Conservation (phyloP, 2,113 vertebrate genomes). For the Cathartes aura region DNA sequence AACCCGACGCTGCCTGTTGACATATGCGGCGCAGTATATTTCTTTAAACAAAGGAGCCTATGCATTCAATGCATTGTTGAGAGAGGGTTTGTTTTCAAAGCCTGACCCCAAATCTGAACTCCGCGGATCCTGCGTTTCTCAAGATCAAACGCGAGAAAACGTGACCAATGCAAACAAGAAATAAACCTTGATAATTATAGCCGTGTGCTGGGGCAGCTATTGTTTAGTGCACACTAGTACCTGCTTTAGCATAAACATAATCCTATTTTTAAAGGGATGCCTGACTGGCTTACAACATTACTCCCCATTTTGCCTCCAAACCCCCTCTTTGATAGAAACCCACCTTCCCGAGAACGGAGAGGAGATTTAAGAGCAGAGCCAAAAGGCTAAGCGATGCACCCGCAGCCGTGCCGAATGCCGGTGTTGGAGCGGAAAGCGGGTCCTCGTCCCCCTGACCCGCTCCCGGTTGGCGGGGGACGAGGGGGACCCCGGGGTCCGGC, state of each 20-base stretch:
- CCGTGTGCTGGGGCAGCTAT: constrained; percentile 35
- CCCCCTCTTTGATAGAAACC: not conserved
- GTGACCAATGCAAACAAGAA: constrained; percentile 63
- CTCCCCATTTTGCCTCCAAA: not conserved
- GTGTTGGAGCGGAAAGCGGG: accelerated
- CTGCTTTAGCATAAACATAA: constrained; percentile 48
- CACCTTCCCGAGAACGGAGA: not conserved
- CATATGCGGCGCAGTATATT: not conserved
- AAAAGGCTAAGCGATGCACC: not conserved
- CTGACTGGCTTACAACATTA: not conserved
- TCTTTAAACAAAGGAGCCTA: constrained; percentile 37
- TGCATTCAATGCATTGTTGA: constrained; percentile 34
- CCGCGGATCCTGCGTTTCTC: constrained; percentile 33
- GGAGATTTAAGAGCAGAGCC: not conserved
- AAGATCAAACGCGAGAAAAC: constrained; percentile 59
- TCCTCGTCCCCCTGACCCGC: not conserved
- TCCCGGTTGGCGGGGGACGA: accelerated
- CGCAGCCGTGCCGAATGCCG: accelerated
- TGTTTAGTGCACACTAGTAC: constrained; percentile 54
- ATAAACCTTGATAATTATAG: constrained; percentile 66
- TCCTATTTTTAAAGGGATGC: constrained; percentile 59
- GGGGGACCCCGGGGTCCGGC: not conserved
- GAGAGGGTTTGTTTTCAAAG: constrained; percentile 52
- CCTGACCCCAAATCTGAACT: constrained; percentile 58
- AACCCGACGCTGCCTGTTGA: constrained; percentile 33